Evolutionary conservation across 1,140 invertebrate species (phyloP), one percentile per base, ranked within the genome.

Genomic region (Arctopsyche grandis): DNA sequence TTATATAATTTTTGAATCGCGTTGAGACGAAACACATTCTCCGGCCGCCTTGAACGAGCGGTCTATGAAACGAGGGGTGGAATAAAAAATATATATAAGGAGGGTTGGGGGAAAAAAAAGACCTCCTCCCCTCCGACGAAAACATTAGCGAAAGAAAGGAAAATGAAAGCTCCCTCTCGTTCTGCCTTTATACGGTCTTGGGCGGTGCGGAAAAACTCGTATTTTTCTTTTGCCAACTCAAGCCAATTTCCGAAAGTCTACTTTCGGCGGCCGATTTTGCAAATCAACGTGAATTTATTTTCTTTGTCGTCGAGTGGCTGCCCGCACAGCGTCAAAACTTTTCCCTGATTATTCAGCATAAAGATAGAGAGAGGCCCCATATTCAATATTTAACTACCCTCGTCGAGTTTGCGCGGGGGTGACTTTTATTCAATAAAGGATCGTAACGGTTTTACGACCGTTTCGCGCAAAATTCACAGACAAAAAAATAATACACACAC

Each of bases 241-340:
- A 80, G 77, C 76, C 75, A 75, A 82, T 79, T 79, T 79, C 78
- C 70, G 73, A 79, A 79, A 82, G 63, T 76, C 79, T 63, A 76
- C 70, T 79, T 70, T 79, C 75, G 81, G 26, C 76, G 77, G 79
- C 76, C 79, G 79, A 79, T 80, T 80, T 82, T 82, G 81, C 81
- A 82, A 82, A 82, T 82, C 81, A 82, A 82, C 81, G 79, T 75
- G 77, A 82, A 82, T 82, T 82, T 82, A 82, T 82, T 78, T 80
- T 82, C 81, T 79, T 82, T 80, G 79, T 80, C 60, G 81, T 80
- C 75, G 81, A 52, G 56, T 77, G 76, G 78, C 56, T 76, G 71
- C 75, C 81, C 81, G 78, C 77, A 81, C 76, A 75, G 71, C 80
- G 78, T 79, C 56, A 60, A 48, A 63, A 76, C 52, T 63, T 76